Base-by-base conservation (phyloP, 2,797 vertebrate species). In the Manis javanica region DNA sequence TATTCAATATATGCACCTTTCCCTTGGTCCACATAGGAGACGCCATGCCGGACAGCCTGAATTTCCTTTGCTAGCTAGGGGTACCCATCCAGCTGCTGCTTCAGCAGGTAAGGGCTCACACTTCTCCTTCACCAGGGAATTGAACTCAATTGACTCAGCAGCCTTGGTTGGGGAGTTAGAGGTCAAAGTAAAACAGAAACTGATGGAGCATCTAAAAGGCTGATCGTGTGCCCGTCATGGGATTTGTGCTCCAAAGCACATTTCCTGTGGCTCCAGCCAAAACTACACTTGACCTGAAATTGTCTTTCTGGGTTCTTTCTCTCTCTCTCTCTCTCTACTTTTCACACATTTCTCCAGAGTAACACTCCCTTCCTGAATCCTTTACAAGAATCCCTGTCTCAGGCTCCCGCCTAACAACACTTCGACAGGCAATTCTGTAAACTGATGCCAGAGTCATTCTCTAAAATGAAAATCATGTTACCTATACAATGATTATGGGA, bases 391-490 rank as follows among this genome's bases (percentile, higher is more conserved):
- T 74, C 9, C 4, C 12, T 64, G 5, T 71, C 42, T 90, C 49
- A 46, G n/a, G 37, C 29, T 91, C 6, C 24, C 9, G 64, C 23
- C 21, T 49, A 78, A 85, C n/a, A 10, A 55, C 6, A 1, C 24
- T 82, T 18, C 3, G 11, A 31, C 0, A 11, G 64, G 7, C 14
- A 90, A 21, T 87, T 61, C 53, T 64, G 63, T n/a, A 77, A 79
- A 77, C n/a, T 37, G 31, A 37, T 93, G 57, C 16, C 16, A 34
- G 2, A 78, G 14, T 42, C 19, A 37, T 55, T 83, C 5, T 72
- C 92, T 63, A 66, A 89, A 77, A 72, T 85, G 34, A 92, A 94
- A 87, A 85, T 34, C 15, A 15, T 46, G 16, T 16, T 51, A 59
- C 0, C 63, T 23, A 53, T 19, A 51, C 34, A 39, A 51, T 57